Evolutionary conservation across 2,888 invertebrate genomes (phyloP).

Genomic region (Drosophila bunnanda): DNA sequence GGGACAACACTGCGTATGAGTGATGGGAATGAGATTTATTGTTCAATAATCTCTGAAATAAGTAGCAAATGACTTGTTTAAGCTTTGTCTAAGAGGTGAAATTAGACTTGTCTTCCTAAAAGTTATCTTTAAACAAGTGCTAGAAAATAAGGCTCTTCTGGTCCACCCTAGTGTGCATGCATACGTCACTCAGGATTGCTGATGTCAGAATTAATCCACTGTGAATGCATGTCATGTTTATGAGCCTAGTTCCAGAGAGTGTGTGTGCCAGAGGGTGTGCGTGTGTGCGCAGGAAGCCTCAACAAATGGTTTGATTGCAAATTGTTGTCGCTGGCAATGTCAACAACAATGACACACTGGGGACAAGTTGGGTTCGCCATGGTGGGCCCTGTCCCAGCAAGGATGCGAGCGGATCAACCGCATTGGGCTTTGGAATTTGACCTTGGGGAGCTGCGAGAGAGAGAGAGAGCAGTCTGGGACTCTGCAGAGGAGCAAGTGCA

Average conservation of each 20-base stretch:
- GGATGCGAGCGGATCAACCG: constrained; percentile 39
- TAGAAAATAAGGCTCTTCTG: not conserved
- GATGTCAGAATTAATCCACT: constrained; percentile 72
- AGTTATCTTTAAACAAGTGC: too few species aligned
- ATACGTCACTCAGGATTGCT: constrained; percentile 37
- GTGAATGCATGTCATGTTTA: constrained; percentile 75
- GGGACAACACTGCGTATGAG: not conserved
- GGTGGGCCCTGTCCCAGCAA: constrained; percentile 11
- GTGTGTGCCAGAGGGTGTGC: constrained; percentile 3
- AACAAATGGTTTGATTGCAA: constrained; percentile 76
- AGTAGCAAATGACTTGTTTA: not conserved
- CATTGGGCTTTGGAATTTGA: constrained; percentile 46
- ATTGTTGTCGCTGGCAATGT: constrained; percentile 74
- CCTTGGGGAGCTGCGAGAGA: constrained; percentile 61
- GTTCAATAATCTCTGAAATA: not conserved
- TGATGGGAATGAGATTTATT: not conserved
- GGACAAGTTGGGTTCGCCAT: constrained; percentile 38
- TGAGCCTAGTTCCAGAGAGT: constrained; percentile 53
- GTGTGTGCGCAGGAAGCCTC: constrained; percentile 30
- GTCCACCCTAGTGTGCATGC: constrained; percentile 18
- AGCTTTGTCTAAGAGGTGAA: not conserved
- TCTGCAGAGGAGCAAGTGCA: constrained; percentile 7
- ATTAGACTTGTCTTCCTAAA: fast-evolving
- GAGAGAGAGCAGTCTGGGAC: not conserved
- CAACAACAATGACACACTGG: constrained; percentile 68